Base-by-base conservation (phyloP, 1,140 invertebrate genomes). In the Bursaphelenchus mucronatus region DNA sequence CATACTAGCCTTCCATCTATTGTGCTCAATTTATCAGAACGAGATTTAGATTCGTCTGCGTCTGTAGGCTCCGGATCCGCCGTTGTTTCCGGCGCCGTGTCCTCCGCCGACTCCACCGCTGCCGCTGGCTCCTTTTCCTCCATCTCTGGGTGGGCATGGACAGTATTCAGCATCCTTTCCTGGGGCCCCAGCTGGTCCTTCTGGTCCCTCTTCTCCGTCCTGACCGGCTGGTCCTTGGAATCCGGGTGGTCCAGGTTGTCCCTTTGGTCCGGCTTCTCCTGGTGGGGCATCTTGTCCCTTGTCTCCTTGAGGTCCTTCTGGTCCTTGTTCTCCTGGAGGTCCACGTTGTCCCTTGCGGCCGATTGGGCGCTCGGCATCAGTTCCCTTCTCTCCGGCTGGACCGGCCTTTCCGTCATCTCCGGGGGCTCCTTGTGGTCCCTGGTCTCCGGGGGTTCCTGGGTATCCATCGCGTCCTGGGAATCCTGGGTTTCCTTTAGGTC, bases 401-500 rank as follows among this genome's bases (percentile, higher is more conserved):
- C 64, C 64, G 4, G 64, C 55, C 11, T 49, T 62, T 13, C 64
- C 64, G 43, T 63, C 58, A 17, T 61, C 57, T 19, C 64, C 64
- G 30, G 46, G 9, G 11, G 64, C 45, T 17, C 64, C 64, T 17
- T 19, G 58, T 13, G 64, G 64, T 51, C 64, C 57, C 30, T 30
- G 21, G 3, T 64, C 63, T 7, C 63, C 57, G 13, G 57, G 52
- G 39, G 53, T 15, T 21, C 67, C 69, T 15, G 69, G 69, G 41
- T 59, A 45, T 7, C 69, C 69, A 43, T 70, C 69, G 30, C 70
- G 70, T 19, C 70, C 70, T 8, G 70, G 70, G 54, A 69, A 67
- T 46, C 70, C 70, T 50, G 70, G 66, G 13, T 17, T 47, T 15
- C 70, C 70, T 50, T 59, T 75, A 6, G 72, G 70, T 13, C 71